These are phyloP conservation scores for Lagopus muta DNA, from an alignment of 2,113 vertebrate species.

Conservation along the genomic window DNA sequence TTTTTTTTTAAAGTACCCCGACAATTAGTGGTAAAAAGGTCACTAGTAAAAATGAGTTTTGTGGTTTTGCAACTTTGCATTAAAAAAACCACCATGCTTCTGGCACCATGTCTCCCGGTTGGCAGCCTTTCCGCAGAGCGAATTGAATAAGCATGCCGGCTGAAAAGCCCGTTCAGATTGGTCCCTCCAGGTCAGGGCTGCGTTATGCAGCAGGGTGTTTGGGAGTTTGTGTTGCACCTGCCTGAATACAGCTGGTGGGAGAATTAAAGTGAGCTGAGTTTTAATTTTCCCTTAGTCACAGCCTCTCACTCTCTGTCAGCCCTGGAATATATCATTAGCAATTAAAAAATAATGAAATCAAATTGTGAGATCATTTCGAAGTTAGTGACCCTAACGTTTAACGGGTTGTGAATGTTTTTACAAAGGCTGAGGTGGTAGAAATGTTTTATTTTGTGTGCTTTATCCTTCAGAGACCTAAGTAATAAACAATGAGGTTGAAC, in stretches of 20 bases:
- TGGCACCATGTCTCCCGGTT: neutral
- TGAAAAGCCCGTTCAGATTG: conserved; percentile 35
- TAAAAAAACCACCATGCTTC: conserved; percentile 48
- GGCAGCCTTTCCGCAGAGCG: conserved; percentile 2
- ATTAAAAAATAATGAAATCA: conserved; percentile 66
- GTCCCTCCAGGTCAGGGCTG: conserved; percentile 15
- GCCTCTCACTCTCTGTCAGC: neutral
- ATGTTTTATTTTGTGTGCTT: neutral
- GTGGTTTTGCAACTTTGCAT: conserved; percentile 70
- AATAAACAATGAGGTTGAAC: conserved; percentile 62
- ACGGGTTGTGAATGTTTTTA: conserved; percentile 59
- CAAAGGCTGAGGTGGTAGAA: conserved; percentile 20
- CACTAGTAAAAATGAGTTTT: conserved; percentile 61
- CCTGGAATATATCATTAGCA: conserved; percentile 51
- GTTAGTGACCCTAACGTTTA: conserved; percentile 33
- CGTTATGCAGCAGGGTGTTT: neutral
- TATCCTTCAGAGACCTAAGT: conserved; percentile 53
- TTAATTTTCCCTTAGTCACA: conserved; percentile 26
- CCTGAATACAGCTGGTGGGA: conserved; percentile 28
- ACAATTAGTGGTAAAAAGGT: conserved; percentile 67
- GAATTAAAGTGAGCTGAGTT: neutral
- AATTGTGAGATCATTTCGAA: conserved; percentile 60
- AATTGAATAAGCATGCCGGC: neutral
- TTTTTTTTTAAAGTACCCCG: neutral
- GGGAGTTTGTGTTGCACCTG: conserved; percentile 64